These are phyloP conservation scores for Kryptolebias marmoratus DNA, from an alignment of 2,113 vertebrate genomes.

Conservation along the genomic window DNA sequence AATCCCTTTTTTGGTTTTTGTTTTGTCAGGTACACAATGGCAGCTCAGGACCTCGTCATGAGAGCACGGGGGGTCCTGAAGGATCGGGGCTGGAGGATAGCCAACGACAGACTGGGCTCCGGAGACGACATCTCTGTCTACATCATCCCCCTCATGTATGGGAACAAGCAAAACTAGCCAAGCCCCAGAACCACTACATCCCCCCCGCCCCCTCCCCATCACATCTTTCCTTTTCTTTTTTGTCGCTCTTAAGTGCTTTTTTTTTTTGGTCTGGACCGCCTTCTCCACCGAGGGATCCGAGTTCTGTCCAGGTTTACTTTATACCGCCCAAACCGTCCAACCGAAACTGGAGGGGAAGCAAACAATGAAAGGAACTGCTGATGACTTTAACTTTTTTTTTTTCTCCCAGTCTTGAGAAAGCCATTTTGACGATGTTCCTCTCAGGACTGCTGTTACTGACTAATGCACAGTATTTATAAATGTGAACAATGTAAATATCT, in stretches of 20 bases:
- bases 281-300: conserved; percentile 18
- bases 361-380: conserved; percentile 3
- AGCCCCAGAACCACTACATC: background rate
- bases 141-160: conserved; percentile 92
- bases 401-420: conserved; percentile 20
- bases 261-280: conserved; percentile 11
- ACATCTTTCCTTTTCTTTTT: conserved; percentile 24
- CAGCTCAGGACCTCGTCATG: conserved; percentile 96
- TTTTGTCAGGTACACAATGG: conserved; percentile 90
- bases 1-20: background rate
- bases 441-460: conserved; percentile 50
- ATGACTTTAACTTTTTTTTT: background rate
- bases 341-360: conserved; percentile 10
- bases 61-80: conserved; percentile 92
- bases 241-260: conserved; percentile 39
- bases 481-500: conserved; percentile 67
- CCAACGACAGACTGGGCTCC: conserved; percentile 92
- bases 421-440: conserved; percentile 42
- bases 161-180: conserved; percentile 85
- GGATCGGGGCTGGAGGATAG: conserved; percentile 96
- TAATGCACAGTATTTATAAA: conserved; percentile 64
- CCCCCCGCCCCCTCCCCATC: conserved; percentile 19
- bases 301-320: conserved; percentile 2
- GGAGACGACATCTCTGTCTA: conserved; percentile 98
- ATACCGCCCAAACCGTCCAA: conserved; percentile 6